Evolutionary conservation across 1,140 invertebrate species (phyloP), one percentile per base, ranked within the genome.

Genomic region (Monomorium pharaonis): DNA sequence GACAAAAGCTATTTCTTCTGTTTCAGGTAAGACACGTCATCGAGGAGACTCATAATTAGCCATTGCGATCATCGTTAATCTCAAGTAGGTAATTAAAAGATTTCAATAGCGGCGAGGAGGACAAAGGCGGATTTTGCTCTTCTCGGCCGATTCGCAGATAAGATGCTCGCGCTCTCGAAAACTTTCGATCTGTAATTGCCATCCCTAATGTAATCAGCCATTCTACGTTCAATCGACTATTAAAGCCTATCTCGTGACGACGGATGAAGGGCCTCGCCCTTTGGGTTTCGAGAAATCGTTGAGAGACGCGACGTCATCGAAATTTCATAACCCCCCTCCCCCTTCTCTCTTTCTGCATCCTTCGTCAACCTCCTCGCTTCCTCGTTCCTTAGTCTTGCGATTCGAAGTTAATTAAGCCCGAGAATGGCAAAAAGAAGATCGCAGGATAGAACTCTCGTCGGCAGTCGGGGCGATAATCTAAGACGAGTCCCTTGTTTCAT

Each of bases 361-460:
- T 27, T 65, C 10, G 30, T 49, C 49, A 7, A 49, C 3, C 33
- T 33, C 37, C 30, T 72, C 42, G 21, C 42, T 30, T 62, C 44
- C 72, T 78, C 67, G 37, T 83, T 74, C 21, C 58, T 47, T 37
- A 67, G 77, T 76, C 77, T 77, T 75, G 72, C 75, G 69, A 85
- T 89, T 87, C 80, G 69, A 49, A 76, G 88, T 89, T 90, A 89
- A 90, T 90, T 90, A 90, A 90, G 80, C 85, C 44, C n/a, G 69
- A 47, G 67, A 62, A 81, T n/a, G 56, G 70, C 44, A 76, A 84
- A 78, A 89, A 78, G 72, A 85, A 86, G 76, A 83, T 80, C 18
- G 18, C 33, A 74, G 51, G 78, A 72, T 83, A 83, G 78, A 83
- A 83, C 37, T 83, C 76, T 80, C 76, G 30, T 42, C 51, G 78